These are phyloP conservation scores for Hippoglossus stenolepis DNA, from an alignment of 2,113 vertebrate genomes.

Conservation along the genomic window DNA sequence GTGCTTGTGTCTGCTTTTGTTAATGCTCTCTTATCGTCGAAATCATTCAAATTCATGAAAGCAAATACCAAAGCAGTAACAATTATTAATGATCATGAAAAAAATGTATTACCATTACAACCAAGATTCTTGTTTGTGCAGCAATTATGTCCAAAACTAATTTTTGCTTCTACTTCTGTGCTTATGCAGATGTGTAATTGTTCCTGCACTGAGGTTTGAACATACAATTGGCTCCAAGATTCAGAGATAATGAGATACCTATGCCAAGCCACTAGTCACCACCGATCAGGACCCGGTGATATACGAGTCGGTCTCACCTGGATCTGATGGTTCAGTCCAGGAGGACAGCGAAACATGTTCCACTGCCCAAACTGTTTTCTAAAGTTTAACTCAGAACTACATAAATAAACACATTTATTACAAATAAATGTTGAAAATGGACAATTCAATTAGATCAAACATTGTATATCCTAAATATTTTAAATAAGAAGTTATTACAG, in stretches of 20 bases:
- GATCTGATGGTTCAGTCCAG: too few relatives aligned
- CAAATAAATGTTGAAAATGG: neutral
- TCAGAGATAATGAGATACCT: conserved; percentile 57
- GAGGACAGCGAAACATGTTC: too few relatives aligned
- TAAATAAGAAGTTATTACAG: neutral
- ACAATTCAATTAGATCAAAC: neutral
- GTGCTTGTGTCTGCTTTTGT: conserved; percentile 7
- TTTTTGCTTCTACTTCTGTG: conserved; percentile 8
- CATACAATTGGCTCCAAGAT: neutral
- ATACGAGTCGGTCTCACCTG: too few relatives aligned
- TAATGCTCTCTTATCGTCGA: conserved; percentile 20
- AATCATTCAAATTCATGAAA: conserved; percentile 18
- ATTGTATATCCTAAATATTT: neutral
- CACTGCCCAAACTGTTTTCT: too few relatives aligned
- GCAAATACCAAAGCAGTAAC: conserved; percentile 14
- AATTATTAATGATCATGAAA: neutral
- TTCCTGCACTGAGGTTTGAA: conserved; percentile 31
- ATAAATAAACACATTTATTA: neutral
- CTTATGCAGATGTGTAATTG: conserved; percentile 45
- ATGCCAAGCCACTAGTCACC: conserved; percentile 32
- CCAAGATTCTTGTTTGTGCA: neutral
- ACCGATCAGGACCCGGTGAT: conserved; percentile 10
- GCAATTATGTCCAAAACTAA: conserved; percentile 4
- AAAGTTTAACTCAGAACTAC: neutral
- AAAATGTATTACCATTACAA: neutral